Percentiles rank a stretch among this genome's conserved stretches.
Evolutionary conservation across 2,888 invertebrate genomes (phyloP).

Genomic region (Omphaloscelis lunosa): DNA sequence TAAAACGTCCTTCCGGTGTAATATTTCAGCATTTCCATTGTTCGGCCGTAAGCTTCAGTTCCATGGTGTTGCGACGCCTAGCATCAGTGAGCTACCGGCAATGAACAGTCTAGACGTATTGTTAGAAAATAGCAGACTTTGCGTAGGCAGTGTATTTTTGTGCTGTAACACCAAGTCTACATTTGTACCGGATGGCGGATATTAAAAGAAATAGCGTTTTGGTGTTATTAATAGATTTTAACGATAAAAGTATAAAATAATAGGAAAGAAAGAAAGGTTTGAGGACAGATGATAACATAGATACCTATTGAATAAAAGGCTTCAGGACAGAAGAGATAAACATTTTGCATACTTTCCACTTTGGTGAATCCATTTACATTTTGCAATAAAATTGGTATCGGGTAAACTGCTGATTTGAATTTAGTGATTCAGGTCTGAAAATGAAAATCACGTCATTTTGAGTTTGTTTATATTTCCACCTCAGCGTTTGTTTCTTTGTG

Average conservation of each 20-base stretch:
- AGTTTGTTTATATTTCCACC: background rate
- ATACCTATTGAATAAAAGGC: background rate
- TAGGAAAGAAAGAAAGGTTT: background rate
- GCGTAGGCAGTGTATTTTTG: conserved; percentile 35
- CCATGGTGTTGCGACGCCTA: conserved; percentile 47
- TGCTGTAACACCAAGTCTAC: conserved; percentile 10
- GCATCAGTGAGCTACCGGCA: conserved; percentile 52
- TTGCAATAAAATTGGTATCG: background rate
- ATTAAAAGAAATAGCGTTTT: conserved; percentile 16
- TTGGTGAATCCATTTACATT: background rate
- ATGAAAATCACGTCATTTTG: conserved; percentile 3
- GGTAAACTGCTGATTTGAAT: background rate
- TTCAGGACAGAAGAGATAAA: background rate
- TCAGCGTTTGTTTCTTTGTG: background rate
- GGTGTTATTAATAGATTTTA: background rate
- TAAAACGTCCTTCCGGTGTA: conserved; percentile 54
- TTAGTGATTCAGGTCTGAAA: conserved; percentile 8
- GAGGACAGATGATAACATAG: background rate
- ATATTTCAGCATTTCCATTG: conserved; percentile 58
- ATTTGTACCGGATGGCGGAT: conserved; percentile 20
- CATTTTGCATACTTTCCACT: background rate
- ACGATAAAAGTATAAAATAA: background rate
- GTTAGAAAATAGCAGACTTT: conserved; percentile 61
- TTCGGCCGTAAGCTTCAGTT: conserved; percentile 35
- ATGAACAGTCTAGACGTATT: conserved; percentile 83